A percentile compares a stretch with the other conserved stretches of the same genome.
These are phyloP conservation scores for Melanaphis sacchari DNA, from an alignment of 1,140 invertebrate genomes.

Conservation along the genomic window DNA sequence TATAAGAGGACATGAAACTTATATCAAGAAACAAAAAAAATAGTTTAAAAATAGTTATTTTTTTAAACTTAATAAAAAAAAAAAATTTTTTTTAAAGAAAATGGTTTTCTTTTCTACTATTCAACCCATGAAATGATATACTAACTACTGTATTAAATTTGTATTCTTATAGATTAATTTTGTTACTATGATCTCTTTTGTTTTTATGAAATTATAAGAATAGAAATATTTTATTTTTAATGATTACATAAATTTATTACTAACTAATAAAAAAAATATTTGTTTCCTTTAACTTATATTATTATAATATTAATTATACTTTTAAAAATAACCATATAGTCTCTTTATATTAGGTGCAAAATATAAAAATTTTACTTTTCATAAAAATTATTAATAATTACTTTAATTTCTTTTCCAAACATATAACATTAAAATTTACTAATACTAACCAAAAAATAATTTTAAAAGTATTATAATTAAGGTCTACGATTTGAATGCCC, in stretches of 20 bases:
- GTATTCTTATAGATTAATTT: too few relatives aligned
- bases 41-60: slow-evolving; percentile 46
- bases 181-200: neutral
- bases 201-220: neutral
- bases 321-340: neutral
- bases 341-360: neutral
- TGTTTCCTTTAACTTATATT: neutral
- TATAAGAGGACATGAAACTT: slow-evolving; percentile 72
- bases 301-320: neutral
- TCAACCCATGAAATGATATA: neutral
- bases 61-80: neutral
- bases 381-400: too few relatives aligned
- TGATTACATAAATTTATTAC: too few relatives aligned
- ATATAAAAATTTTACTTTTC: neutral
- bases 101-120: neutral
- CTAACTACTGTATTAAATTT: neutral
- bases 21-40: slow-evolving; percentile 68
- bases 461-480: neutral
- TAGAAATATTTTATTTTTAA: too few relatives aligned
- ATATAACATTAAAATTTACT: neutral
- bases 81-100: too few relatives aligned
- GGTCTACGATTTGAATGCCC: too few relatives aligned
- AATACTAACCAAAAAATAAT: neutral
- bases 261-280: too few relatives aligned
- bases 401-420: too few relatives aligned